A percentile compares a stretch with the other conserved stretches of the same genome.
Conservation (phyloP, 1,140 invertebrate species). For the Leptestheria dahalacensis region DNA sequence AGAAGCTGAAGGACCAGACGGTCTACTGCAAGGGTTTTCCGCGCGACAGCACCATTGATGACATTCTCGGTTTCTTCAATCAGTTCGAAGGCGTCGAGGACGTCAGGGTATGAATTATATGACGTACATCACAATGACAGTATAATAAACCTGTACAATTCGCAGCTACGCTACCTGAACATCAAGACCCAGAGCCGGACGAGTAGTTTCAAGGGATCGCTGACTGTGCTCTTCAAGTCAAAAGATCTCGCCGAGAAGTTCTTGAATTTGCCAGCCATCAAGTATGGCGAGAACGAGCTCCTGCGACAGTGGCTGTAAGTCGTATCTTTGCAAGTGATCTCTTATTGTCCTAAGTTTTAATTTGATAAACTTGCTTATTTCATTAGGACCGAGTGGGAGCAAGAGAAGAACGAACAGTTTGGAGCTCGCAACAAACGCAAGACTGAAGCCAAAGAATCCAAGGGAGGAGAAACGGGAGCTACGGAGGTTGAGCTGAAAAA, state of each 20-base stretch:
- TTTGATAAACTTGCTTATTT: conserved; percentile 14
- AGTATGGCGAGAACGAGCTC: conserved; percentile 54
- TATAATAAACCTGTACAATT: conserved; percentile 16
- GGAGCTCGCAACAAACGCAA: conserved; percentile 37
- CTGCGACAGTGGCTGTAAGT: conserved; percentile 53
- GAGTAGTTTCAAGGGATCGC: conserved; percentile 69
- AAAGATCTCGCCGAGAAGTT: conserved; percentile 52
- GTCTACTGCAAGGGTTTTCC: conserved; percentile 85
- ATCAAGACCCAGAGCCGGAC: conserved; percentile 41
- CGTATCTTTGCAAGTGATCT: neutral
- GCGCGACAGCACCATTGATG: conserved; percentile 41
- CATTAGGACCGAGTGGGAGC: conserved; percentile 42
- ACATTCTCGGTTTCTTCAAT: conserved; percentile 56
- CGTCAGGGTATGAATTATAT: conserved; percentile 39
- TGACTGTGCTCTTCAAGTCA: conserved; percentile 68
- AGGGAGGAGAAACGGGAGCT: neutral
- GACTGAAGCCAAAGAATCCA: conserved; percentile 14
- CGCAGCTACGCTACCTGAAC: conserved; percentile 44
- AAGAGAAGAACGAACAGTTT: conserved; percentile 49
- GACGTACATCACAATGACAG: neutral
- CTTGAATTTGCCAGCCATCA: conserved; percentile 43
- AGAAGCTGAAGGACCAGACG: conserved; percentile 56
- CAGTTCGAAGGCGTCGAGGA: conserved; percentile 55
- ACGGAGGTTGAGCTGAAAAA: neutral
- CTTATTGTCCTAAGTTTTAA: conserved; percentile 13